These are phyloP conservation scores for Knipowitschia caucasica DNA, from an alignment of 2,797 vertebrate genomes.

Conservation along the genomic window DNA sequence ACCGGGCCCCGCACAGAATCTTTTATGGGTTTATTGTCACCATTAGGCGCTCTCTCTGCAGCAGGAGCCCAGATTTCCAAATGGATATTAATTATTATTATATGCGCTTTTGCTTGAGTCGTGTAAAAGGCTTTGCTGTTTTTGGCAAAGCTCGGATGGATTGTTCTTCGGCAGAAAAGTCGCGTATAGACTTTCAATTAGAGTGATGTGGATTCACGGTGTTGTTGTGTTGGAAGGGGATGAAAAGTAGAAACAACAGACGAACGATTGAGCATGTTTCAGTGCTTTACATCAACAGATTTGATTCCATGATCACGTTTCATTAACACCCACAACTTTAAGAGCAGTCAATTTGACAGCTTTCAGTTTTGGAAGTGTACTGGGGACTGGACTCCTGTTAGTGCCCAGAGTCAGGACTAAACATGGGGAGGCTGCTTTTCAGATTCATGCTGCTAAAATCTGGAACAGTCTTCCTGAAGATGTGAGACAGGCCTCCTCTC, in stretches of 20 bases:
- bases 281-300: slow-evolving; percentile 3
- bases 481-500: no score
- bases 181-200: slow-evolving; percentile 16
- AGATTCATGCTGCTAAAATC: no score
- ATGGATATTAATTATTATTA: slow-evolving; percentile 45
- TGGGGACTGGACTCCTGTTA: no score
- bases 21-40: slow-evolving; percentile 41
- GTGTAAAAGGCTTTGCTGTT: slow-evolving; percentile 22
- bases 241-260: slow-evolving; percentile 1
- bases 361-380: no score
- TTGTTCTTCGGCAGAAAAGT: no score
- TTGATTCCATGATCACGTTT: slow-evolving; percentile 14
- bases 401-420: no score
- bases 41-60: slow-evolving; percentile 25
- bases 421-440: no score
- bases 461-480: no score
- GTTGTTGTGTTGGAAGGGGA: no score
- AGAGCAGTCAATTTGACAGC: no score
- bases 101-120: slow-evolving; percentile 16
- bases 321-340: no score
- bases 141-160: no score
- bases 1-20: slow-evolving; percentile 19
- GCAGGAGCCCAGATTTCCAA: slow-evolving; percentile 29
- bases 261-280: background rate
- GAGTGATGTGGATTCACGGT: slow-evolving; percentile 11